Evolutionary conservation across 1,140 invertebrate genomes (phyloP).

Genomic region (Drosophila elegans): DNA sequence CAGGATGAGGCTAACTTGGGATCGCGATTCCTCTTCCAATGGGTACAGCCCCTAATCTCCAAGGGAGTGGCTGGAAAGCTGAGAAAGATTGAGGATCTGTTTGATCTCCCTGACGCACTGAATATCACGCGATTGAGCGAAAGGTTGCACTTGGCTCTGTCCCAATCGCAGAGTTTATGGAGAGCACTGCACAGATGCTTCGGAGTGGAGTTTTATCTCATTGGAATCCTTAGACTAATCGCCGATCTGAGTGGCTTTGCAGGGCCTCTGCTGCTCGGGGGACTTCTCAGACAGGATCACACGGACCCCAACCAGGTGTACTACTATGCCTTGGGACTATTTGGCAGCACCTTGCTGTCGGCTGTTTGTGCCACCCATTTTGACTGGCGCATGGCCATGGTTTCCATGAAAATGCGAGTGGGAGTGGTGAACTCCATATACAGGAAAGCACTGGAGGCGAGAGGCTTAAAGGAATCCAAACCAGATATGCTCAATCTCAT

Average conservation of each 20-base stretch:
- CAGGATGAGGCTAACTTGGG: slow-evolving; percentile 90
- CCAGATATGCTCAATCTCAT: slow-evolving; percentile 97
- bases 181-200: slow-evolving; percentile 92
- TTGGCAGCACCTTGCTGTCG: slow-evolving; percentile 88
- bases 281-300: slow-evolving; percentile 55
- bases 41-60: slow-evolving; percentile 94
- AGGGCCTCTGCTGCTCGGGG: slow-evolving; percentile 92
- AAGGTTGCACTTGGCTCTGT: slow-evolving; percentile 64
- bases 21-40: slow-evolving; percentile 93
- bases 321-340: slow-evolving; percentile 91
- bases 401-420: slow-evolving; percentile 94
- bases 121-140: slow-evolving; percentile 71
- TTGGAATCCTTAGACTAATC: slow-evolving; percentile 94
- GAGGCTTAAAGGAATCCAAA: slow-evolving; percentile 64
- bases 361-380: slow-evolving; percentile 95
- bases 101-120: slow-evolving; percentile 89
- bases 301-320: slow-evolving; percentile 87
- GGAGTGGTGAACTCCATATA: slow-evolving; percentile 94
- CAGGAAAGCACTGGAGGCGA: slow-evolving; percentile 91
- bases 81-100: slow-evolving; percentile 92
- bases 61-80: slow-evolving; percentile 92
- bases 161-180: slow-evolving; percentile 86
- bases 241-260: slow-evolving; percentile 94
- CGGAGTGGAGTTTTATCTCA: slow-evolving; percentile 94
- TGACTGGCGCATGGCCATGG: slow-evolving; percentile 93